Evolutionary conservation across 2,113 vertebrate species (phyloP), one percentile per base, ranked within the genome.

Genomic region (Tylochromis polylepis): DNA sequence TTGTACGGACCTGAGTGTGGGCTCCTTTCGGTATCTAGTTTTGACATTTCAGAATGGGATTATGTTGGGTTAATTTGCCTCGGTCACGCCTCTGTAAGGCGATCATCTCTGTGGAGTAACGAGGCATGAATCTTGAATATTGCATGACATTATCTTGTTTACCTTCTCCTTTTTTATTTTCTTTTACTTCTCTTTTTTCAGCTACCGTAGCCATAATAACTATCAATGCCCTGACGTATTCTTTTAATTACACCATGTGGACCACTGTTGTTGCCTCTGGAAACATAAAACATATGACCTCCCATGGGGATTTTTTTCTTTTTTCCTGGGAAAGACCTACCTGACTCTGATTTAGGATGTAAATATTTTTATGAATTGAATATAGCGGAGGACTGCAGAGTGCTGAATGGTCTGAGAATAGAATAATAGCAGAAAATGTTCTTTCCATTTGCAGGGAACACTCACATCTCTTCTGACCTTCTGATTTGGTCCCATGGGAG

Each of bases 1-100:
- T 85, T 95, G 49, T 92, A 91, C 20, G 92, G 92, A 85, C 62
- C 53, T 87, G 31, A 43, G 3, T 3, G 81, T 55, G 55, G 15
- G 51, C 82, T 65, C 46, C 38, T 27, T 81, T 67, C 34, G 53
- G 60, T 20, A 12, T 81, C 65, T 46, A 3, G 65, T 77, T 82
- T 56, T 18, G 53, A 55, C 53, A 57, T 85, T 49, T 89, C 29
- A 20, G 83, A 81, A 56, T 56, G 6, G 58, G 34, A 86, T 88
- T 79, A 43, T 53, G 18, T 4, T 10, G 22, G 49, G 82, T 85
- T 55, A 12, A 65, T 75, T 80, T 18, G 11, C 53, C 81, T 55
- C 67, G 8, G 43, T 55, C 53, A 80, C 38, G 8, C 81, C 24
- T 81, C 9, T 67, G 72, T 58, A n/a, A 85, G 6, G 59, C 3